A percentile compares a stretch with the other conserved stretches of the same genome.
Evolutionary conservation across 2,888 invertebrate genomes (phyloP).

Genomic region (Mystacides longicornis): DNA sequence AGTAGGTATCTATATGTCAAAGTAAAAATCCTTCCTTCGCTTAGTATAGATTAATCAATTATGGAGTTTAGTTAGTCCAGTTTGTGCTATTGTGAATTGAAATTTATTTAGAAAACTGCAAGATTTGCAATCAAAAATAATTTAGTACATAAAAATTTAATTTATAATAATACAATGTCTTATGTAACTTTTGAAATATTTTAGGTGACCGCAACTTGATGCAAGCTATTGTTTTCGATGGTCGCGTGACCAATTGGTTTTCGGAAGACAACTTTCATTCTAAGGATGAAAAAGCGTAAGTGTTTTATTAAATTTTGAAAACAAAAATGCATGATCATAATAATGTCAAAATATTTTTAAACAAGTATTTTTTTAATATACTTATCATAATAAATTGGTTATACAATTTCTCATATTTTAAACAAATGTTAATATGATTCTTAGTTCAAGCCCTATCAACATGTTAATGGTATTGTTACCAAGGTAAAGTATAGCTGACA

Average conservation of each 20-base stretch:
- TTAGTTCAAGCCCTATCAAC: constrained; percentile 76
- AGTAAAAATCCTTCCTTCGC: too few relatives aligned
- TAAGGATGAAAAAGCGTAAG: constrained; percentile 66
- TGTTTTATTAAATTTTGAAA: neutral
- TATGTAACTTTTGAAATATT: neutral
- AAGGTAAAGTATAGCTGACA: constrained; percentile 65
- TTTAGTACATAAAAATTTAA: neutral
- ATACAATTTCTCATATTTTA: neutral
- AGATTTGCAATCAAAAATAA: neutral
- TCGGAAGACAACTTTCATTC: constrained; percentile 67
- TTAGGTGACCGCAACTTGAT: constrained; percentile 79
- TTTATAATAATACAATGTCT: too few relatives aligned
- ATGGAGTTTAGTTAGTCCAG: too few relatives aligned
- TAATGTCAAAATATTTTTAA: neutral
- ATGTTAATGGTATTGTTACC: constrained; percentile 88
- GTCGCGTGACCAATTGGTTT: constrained; percentile 81
- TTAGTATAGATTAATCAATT: neutral
- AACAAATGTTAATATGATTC: constrained; percentile 38
- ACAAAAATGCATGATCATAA: neutral
- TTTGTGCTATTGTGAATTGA: too few relatives aligned
- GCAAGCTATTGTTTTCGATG: constrained; percentile 80
- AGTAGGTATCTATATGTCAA: too few relatives aligned
- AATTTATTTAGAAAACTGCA: neutral
- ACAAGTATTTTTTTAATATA: neutral
- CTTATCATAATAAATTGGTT: too few relatives aligned